A percentile compares a stretch with the other conserved stretches of the same genome.
phyloP scores from a whole-genome alignment of 2,888 invertebrate genomes.

The Coelopa pilipes region DNA sequence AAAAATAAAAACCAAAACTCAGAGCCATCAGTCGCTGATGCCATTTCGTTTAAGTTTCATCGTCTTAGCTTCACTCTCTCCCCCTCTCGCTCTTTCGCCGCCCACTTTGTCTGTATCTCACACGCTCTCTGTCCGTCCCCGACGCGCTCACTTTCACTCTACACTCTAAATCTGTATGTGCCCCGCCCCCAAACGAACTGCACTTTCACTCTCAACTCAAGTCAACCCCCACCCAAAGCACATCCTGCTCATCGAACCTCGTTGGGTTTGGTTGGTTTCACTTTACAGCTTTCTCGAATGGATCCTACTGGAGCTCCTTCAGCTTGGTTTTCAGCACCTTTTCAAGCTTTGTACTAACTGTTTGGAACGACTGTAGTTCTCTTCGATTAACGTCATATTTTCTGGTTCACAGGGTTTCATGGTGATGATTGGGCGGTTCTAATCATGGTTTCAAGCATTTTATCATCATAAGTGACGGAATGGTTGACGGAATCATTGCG shows the following conservation, averaged over 20 bases:
- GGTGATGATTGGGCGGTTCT: neutral
- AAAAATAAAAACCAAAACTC: too few relatives aligned
- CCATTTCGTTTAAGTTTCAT: slow-evolving; percentile 8
- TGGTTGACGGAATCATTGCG: too few relatives aligned
- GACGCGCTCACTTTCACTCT: neutral
- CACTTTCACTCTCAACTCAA: slow-evolving; percentile 8
- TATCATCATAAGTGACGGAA: neutral
- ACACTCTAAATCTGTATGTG: neutral
- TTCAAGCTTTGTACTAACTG: too few relatives aligned
- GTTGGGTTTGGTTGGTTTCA: neutral
- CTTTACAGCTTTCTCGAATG: neutral
- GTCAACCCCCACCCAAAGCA: neutral
- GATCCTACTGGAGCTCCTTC: neutral
- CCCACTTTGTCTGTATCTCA: neutral
- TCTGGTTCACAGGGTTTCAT: neutral
- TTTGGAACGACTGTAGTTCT: too few relatives aligned
- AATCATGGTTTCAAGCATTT: neutral
- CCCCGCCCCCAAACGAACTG: neutral
- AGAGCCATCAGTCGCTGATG: neutral
- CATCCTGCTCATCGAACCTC: neutral
- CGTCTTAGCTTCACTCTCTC: slow-evolving; percentile 5
- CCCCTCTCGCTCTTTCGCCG: neutral
- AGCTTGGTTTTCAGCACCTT: too few relatives aligned
- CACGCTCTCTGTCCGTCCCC: neutral
- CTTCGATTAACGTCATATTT: too few relatives aligned